Conservation (phyloP, 1,140 invertebrate genomes). For the Drosophila obscura region DNA sequence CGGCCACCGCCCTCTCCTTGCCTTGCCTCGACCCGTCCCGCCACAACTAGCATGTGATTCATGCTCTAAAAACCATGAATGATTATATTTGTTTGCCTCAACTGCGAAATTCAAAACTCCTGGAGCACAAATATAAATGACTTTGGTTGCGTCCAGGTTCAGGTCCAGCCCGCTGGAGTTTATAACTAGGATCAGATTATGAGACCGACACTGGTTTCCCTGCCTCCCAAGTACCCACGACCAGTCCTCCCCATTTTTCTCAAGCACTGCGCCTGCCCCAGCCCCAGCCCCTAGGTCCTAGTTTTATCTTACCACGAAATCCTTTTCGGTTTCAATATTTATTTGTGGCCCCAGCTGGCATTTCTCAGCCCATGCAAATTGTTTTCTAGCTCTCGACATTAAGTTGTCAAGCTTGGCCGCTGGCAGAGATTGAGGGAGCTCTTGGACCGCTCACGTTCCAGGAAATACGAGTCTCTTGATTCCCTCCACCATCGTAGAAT, state of each 20-base stretch:
- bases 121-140: constrained; percentile 63
- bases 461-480: constrained; percentile 43
- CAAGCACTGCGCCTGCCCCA: neutral
- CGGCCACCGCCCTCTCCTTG: constrained; percentile 7
- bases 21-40: constrained; percentile 10
- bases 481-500: neutral
- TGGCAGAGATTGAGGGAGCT: constrained; percentile 22
- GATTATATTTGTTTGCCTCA: constrained; percentile 62
- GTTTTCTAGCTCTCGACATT: constrained; percentile 60
- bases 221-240: neutral
- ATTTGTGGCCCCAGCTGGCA: constrained; percentile 67
- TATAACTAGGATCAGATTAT: constrained; percentile 60
- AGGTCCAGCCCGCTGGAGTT: constrained; percentile 28
- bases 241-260: too few relatives aligned
- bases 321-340: constrained; percentile 70
- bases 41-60: constrained; percentile 77
- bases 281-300: too few relatives aligned
- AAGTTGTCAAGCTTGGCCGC: constrained; percentile 59
- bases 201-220: constrained; percentile 19
- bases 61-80: constrained; percentile 82
- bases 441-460: constrained; percentile 27
- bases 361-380: constrained; percentile 68
- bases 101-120: constrained; percentile 55
- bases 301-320: constrained; percentile 43
- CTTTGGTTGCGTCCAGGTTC: constrained; percentile 52